Base-by-base conservation (phyloP, 1,140 invertebrate genomes). In the Drosophila teissieri region DNA sequence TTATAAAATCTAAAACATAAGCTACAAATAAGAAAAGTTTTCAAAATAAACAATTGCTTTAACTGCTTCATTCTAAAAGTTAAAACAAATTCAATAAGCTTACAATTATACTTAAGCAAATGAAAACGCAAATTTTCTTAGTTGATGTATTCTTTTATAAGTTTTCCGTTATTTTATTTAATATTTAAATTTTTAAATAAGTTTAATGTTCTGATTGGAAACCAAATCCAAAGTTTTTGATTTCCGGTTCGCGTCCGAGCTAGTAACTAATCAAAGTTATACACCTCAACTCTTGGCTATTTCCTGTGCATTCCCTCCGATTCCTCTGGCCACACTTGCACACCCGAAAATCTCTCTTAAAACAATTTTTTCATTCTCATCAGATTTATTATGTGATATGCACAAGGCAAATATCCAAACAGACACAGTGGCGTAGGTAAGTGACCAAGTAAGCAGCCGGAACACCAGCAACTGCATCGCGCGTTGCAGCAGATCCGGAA, bases 371-470 rank as follows among this genome's bases (percentile, higher is more conserved):
- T 61, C 36, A 44, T 63, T 68, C 15, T 36, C 57, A 42, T 22
- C 44, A 27, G 45, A 37, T 58, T 69, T 68, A 68, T 68, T 70
- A 70, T 70, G 67, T 70, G 64, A 70, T 70, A 55, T 68, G 63
- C 15, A 48, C 51, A 70, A 54, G 17, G 51, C 42, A 17, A 68
- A 7, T 15, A 69, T 36, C 60, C 31, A 65, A 68, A 68, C 52
- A 72, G 19, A 1, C 27, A 24, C 6, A 57, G 27, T 40, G 51
- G 19, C 67, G 15, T 49, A 70, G 67, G 68, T 70, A 19, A 70
- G 64, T 70, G 44, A 17, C 11, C 49, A 17, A 12, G 15, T 6
- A 36, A 52, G 10, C 27, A 24, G 39, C 27, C 10, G 27, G n/a
- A 4, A 34, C 1, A 15, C 39, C 3, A 53, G 10, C 11, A 8